Percentiles rank a stretch among this genome's conserved stretches.
phyloP scores from a whole-genome alignment of 2,888 invertebrate species.

The Leucoptera coffeella region DNA sequence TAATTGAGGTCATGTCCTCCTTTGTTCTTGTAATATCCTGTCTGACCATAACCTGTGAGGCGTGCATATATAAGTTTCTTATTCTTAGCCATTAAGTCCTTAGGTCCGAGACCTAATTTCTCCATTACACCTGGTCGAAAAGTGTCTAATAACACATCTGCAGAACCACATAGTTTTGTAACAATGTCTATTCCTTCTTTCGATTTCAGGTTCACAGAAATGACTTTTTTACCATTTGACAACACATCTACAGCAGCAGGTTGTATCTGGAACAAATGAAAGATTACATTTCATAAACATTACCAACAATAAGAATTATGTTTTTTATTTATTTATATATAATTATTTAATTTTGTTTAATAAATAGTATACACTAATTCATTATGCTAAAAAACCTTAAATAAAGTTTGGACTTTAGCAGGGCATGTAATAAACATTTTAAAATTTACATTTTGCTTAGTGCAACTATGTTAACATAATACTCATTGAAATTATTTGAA shows the following conservation, averaged over 20 bases:
- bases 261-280: constrained; percentile 46
- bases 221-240: constrained; percentile 75
- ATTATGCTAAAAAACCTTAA: too few relatives aligned
- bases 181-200: constrained; percentile 62
- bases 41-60: constrained; percentile 89
- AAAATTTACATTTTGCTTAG: too few relatives aligned
- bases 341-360: too few relatives aligned
- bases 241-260: constrained; percentile 56
- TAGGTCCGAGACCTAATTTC: constrained; percentile 80
- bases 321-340: too few relatives aligned
- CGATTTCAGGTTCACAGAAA: constrained; percentile 77
- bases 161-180: constrained; percentile 58
- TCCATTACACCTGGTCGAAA: constrained; percentile 94
- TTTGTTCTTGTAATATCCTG: constrained; percentile 63
- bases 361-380: too few relatives aligned
- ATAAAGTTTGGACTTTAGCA: too few relatives aligned
- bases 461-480: too few relatives aligned
- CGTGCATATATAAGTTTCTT: constrained; percentile 83
- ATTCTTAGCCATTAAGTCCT: constrained; percentile 63
- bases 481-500: too few relatives aligned
- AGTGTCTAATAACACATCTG: constrained; percentile 92
- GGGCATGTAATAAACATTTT: too few relatives aligned
- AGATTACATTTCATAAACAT: too few relatives aligned
- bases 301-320: too few relatives aligned
- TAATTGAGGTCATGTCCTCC: constrained; percentile 99